Percentiles rank a stretch among this genome's conserved stretches.
These are phyloP conservation scores for Netelia melanura DNA, from an alignment of 2,888 invertebrate species.

Conservation along the genomic window DNA sequence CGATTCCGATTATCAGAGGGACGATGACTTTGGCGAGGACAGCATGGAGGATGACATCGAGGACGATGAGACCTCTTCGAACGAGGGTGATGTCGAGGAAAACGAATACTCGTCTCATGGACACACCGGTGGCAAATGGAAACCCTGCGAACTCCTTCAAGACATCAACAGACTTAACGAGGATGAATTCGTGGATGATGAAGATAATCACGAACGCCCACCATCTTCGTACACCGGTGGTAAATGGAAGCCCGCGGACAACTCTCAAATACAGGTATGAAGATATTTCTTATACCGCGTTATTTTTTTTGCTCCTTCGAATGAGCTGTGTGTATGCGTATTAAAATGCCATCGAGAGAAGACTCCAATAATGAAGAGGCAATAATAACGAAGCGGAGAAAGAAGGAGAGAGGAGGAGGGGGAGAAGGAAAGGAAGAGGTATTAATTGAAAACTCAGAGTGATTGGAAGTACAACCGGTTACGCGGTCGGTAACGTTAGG, in stretches of 20 bases:
- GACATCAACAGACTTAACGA: conserved; percentile 83
- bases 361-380: neutral
- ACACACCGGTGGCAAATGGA: conserved; percentile 91
- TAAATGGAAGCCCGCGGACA: conserved; percentile 87
- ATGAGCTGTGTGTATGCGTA: neutral
- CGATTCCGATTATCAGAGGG: conserved; percentile 79
- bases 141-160: conserved; percentile 85
- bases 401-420: neutral
- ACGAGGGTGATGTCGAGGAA: conserved; percentile 83
- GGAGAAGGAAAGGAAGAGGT: conserved; percentile 19
- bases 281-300: neutral
- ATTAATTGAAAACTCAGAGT: conserved; percentile 61
- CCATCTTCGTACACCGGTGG: conserved; percentile 87
- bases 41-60: conserved; percentile 82
- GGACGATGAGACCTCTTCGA: conserved; percentile 87
- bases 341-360: neutral
- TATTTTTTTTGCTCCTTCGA: neutral
- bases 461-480: conserved; percentile 55
- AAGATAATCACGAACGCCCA: conserved; percentile 81
- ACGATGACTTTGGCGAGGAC: conserved; percentile 80
- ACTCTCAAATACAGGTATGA: conserved; percentile 69
- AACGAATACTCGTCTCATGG: conserved; percentile 86
- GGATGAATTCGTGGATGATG: conserved; percentile 78
- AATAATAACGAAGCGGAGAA: conserved; percentile 2
- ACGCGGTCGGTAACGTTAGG: conserved; percentile 28